phyloP scores from a whole-genome alignment of 2,888 invertebrate species.

The Pyrocoelia pectoralis region DNA sequence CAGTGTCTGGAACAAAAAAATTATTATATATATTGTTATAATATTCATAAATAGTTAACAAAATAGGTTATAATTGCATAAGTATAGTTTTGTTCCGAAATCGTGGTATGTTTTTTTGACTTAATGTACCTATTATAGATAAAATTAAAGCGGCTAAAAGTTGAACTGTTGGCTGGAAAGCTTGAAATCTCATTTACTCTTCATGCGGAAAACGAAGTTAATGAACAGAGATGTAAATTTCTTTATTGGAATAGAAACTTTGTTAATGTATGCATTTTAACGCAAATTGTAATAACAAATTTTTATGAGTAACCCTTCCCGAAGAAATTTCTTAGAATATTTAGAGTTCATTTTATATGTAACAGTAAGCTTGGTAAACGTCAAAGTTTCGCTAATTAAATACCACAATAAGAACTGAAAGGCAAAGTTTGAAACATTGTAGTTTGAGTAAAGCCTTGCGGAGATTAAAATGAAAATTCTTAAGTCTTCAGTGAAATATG shows the following conservation, averaged over 20 bases:
- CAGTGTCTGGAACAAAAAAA: conserved; percentile 39
- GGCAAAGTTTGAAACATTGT: conserved; percentile 45
- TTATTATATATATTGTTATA: too few relatives aligned
- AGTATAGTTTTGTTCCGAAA: too few relatives aligned
- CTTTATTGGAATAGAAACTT: neutral
- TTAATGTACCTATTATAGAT: conserved; percentile 24
- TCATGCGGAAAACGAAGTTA: conserved; percentile 18
- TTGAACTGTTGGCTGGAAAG: conserved; percentile 23
- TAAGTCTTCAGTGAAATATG: conserved; percentile 54
- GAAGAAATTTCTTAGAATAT: conserved; percentile 17
- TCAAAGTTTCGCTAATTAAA: conserved; percentile 46
- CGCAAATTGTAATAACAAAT: neutral
- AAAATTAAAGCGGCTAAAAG: conserved; percentile 21
- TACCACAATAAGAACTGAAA: conserved; percentile 42
- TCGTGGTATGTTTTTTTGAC: too few relatives aligned
- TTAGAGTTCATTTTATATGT: conserved; percentile 14
- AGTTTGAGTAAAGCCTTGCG: conserved; percentile 38
- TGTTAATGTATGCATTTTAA: neutral
- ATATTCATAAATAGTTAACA: too few relatives aligned
- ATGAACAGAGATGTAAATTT: conserved; percentile 1
- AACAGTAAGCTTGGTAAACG: conserved; percentile 38
- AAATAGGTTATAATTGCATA: too few relatives aligned
- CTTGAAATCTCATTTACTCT: conserved; percentile 23
- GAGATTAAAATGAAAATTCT: conserved; percentile 54
- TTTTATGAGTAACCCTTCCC: neutral